Evolutionary conservation across 2,113 vertebrate genomes (phyloP), one percentile per base, ranked within the genome.

Genomic region (Tragelaphus strepsiceros): DNA sequence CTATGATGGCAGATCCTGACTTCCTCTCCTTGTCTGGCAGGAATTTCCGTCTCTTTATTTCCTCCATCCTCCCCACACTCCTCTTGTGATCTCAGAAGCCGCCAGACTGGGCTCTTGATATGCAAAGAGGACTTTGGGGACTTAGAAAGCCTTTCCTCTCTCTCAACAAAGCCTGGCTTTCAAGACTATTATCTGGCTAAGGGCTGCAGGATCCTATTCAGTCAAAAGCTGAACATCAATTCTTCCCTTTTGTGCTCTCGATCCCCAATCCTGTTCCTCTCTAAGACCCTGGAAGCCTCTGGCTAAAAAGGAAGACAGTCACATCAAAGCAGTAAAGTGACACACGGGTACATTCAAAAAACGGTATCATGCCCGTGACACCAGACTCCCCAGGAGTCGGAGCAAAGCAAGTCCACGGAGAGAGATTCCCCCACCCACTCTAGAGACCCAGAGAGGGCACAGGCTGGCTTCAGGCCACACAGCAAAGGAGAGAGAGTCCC

Each of bases 111-210:
- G 94, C 95, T 95, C 97, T 97, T 92, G 96, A 94, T 97, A 94
- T 97, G 86, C 95, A 93, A 93, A 98, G 93, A 94, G 88, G 85
- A 46, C 88, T 88, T 67, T 13, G 64, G 90, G 74, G 87, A 87
- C 93, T 85, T 61, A 67, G 87, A 82, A 94, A 90, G 67, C 87
- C 85, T 62, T 86, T 62, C 62, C 77, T 82, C 24, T 80, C 88
- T 74, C 87, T 89, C 86, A 17, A 96, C 96, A 97, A 96, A 97
- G 97, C 96, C 97, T 3, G 64, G 95, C 94, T 98, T 95, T 98
- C 97, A 90, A 90, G 92, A 80, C 96, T 87, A 97, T 96, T 85
- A 93, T 98, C 95, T 59, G 90, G 77, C 92, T 90, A 51, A 96
- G 81, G 82, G 67, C 96, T 3, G 91, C 95, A 77, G 97, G 94